A percentile compares a stretch with the other conserved stretches of the same genome.
phyloP scores from a whole-genome alignment of 2,797 vertebrate genomes.

The Melanotaenia nigrans region DNA sequence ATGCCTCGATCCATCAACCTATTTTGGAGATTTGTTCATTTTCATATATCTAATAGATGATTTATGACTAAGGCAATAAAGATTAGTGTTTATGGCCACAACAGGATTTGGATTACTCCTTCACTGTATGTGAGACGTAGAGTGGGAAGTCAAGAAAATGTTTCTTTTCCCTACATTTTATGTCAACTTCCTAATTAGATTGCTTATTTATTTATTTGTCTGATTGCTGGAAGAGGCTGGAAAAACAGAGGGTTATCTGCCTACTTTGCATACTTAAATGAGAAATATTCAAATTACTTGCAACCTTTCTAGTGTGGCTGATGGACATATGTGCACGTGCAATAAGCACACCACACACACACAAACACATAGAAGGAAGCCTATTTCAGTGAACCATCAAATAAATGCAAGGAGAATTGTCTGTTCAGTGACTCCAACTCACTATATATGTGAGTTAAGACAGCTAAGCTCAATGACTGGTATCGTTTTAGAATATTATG shows the following conservation, averaged over 20 bases:
- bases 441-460: constrained; percentile 23
- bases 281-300: constrained; percentile 70
- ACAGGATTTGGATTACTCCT: constrained; percentile 66
- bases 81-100: constrained; percentile 49
- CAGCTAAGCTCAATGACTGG: constrained; percentile 10
- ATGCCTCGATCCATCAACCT: constrained; percentile 31
- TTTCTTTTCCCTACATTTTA: constrained; percentile 45
- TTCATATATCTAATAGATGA: constrained; percentile 45
- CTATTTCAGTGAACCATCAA: constrained; percentile 65
- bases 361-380: constrained; percentile 13
- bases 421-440: constrained; percentile 14
- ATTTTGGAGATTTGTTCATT: constrained; percentile 57
- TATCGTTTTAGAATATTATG: constrained; percentile 44
- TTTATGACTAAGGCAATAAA: constrained; percentile 51
- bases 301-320: constrained; percentile 33
- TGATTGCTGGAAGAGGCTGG: constrained; percentile 63
- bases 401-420: constrained; percentile 36
- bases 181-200: constrained; percentile 58
- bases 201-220: constrained; percentile 66
- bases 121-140: constrained; percentile 42
- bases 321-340: constrained; percentile 35
- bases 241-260: constrained; percentile 57
- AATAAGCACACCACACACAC: constrained; percentile 17
- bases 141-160: constrained; percentile 36
- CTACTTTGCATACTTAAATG: constrained; percentile 72